Evolutionary conservation across 2,888 invertebrate species (phyloP), one percentile per base, ranked within the genome.

Genomic region (Sphaerophoria rueppellii): DNA sequence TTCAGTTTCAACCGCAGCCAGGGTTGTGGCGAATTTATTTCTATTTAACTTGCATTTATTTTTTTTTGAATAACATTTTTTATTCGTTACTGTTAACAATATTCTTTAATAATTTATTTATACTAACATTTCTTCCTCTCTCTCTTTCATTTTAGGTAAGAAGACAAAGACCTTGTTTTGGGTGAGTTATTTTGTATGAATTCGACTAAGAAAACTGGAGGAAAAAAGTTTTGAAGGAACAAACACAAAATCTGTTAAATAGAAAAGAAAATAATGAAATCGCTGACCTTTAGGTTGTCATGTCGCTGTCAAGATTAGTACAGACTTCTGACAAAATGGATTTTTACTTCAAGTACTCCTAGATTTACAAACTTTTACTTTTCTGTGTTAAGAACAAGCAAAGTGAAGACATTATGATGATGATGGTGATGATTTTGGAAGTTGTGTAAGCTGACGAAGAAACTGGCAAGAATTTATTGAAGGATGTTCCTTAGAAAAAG

Each of bases 301-400:
- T 72, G 83, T 83, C 43, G 60, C 40, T 79, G 80, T 79, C 75
- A 61, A 50, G 80, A 83, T 83, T 80, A 83, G 61, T 60, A 65
- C 55, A 11, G 46, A 75, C 43, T 75, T 71, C 61, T 80, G 80
- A 67, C 83, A 57, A 50, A 69, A 72, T 61, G 61, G 65, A 24
- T 60, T 74, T 74, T 58, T 63, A 43, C 43, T 32, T 67, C 67
- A 67, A 67, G 54, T 67, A 67, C 52, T 43, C 43, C 43, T 9
- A 43, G 43, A 43, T 43, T 32, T 5, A 40, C 12, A 12, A 37
- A 67, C n/a, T 63, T 54, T 70, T 58, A 67, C 71, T 65, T 54
- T 63, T 12, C 35, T 14, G n/a, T 11, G 37, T 61, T 0, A 46
- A 61, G 48, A 11, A 50, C n/a, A 50, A 24, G 35, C 16, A 50